Evolutionary conservation across 2,113 vertebrate genomes (phyloP).

Genomic region (Peromyscus californicus): DNA sequence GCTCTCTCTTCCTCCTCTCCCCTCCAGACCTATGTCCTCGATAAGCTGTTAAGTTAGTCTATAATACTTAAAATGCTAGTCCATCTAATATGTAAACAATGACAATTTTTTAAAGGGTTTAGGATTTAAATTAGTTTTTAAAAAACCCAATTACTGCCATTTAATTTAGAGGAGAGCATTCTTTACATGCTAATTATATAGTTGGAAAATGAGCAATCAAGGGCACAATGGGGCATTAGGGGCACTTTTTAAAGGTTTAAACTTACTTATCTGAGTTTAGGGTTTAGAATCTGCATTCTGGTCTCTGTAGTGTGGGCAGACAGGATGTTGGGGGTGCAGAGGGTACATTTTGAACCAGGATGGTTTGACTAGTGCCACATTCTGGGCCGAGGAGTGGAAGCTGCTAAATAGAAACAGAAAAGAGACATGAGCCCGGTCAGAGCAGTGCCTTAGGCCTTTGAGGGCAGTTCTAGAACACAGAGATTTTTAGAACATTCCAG

Average conservation of each 20-base stretch:
- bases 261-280: slow-evolving; percentile 69
- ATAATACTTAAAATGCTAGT: slow-evolving; percentile 75
- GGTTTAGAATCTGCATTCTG: not conserved
- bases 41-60: slow-evolving; percentile 79
- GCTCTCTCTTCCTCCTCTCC: not conserved
- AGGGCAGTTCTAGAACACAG: not conserved
- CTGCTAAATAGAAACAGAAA: not conserved
- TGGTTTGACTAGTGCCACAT: not conserved
- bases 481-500: slow-evolving; percentile 5
- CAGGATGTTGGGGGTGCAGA: not conserved
- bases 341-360: not conserved
- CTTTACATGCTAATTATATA: slow-evolving; percentile 83
- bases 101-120: slow-evolving; percentile 81
- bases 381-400: not conserved
- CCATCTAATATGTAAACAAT: slow-evolving; percentile 81
- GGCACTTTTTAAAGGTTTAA: slow-evolving; percentile 69
- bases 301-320: not conserved
- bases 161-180: slow-evolving; percentile 79
- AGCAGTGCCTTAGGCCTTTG: not conserved
- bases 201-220: slow-evolving; percentile 70
- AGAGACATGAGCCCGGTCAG: not conserved
- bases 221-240: slow-evolving; percentile 70
- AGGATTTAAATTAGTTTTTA: slow-evolving; percentile 84
- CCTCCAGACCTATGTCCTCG: slow-evolving; percentile 30
- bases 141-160: slow-evolving; percentile 83